Conservation (phyloP, 2,888 invertebrate genomes). For the Aquatica leii region DNA sequence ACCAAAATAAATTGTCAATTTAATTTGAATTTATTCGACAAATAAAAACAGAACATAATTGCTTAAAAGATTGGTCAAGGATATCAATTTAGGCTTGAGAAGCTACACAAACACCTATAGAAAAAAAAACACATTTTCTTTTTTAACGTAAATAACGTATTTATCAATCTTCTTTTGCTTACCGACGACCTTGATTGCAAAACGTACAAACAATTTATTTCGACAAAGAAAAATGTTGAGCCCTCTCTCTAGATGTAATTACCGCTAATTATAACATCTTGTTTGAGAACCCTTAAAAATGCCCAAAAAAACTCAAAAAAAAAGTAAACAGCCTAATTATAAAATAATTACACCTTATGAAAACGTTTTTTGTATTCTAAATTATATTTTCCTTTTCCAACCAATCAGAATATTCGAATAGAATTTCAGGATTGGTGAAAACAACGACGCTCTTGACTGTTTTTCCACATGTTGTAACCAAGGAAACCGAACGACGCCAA, state of each 20-base stretch:
- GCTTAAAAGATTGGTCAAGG: no score
- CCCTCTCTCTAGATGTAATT: no score
- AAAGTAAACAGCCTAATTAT: background rate
- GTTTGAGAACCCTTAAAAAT: background rate
- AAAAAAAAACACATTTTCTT: no score
- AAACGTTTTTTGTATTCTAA: background rate
- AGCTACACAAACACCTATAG: no score
- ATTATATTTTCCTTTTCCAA: background rate
- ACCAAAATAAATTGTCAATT: no score
- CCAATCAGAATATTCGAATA: background rate
- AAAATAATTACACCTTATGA: background rate
- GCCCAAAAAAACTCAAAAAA: background rate
- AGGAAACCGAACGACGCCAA: slow-evolving; percentile 25
- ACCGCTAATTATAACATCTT: background rate
- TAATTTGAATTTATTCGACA: no score
- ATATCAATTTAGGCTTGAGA: no score
- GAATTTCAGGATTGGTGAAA: background rate
- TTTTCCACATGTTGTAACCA: slow-evolving; percentile 28
- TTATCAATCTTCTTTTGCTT: slow-evolving; percentile 5
- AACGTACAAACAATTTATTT: slow-evolving; percentile 8
- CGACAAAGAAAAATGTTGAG: slow-evolving; percentile 5
- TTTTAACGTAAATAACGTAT: background rate
- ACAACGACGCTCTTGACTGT: slow-evolving; percentile 3
- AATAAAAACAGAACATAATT: no score
- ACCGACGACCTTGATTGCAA: background rate